These are phyloP conservation scores for Siderastrea siderea DNA, from an alignment of 92 coral and sea anemone species.

Conservation along the genomic window DNA sequence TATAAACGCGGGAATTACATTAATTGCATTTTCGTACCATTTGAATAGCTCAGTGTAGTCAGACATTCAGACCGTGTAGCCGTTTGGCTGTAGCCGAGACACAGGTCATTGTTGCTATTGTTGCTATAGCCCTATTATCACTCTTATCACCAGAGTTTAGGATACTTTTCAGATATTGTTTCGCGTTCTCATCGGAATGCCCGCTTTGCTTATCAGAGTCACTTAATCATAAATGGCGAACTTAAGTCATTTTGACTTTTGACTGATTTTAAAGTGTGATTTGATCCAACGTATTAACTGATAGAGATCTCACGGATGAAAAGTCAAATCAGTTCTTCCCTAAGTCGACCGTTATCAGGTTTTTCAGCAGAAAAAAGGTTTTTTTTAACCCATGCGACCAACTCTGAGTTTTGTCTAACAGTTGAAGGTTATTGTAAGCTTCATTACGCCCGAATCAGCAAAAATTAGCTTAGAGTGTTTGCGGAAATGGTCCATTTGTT, in stretches of 20 bases:
- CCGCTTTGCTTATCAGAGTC: neutral
- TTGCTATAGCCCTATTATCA: neutral
- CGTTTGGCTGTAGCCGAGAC: neutral
- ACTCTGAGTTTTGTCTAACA: neutral
- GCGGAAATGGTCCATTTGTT: neutral
- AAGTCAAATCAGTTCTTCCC: no score
- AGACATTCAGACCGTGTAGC: no score
- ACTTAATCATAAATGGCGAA: no score
- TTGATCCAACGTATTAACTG: no score
- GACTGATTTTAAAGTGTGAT: no score
- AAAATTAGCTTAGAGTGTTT: neutral
- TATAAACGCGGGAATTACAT: no score
- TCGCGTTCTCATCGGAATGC: neutral
- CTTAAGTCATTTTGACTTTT: no score
- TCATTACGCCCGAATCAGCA: neutral
- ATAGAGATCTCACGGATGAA: no score
- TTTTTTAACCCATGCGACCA: neutral
- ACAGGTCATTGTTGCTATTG: neutral
- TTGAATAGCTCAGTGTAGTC: no score
- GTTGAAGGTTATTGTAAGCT: neutral
- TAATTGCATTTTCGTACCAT: no score
- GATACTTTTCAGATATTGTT: neutral
- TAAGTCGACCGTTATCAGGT: no score
- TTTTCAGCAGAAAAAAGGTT: neutral
- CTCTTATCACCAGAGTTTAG: neutral